A percentile compares a stretch with the other conserved stretches of the same genome.
phyloP scores from a whole-genome alignment of 2,888 invertebrate species.

The Deilephila porcellus region DNA sequence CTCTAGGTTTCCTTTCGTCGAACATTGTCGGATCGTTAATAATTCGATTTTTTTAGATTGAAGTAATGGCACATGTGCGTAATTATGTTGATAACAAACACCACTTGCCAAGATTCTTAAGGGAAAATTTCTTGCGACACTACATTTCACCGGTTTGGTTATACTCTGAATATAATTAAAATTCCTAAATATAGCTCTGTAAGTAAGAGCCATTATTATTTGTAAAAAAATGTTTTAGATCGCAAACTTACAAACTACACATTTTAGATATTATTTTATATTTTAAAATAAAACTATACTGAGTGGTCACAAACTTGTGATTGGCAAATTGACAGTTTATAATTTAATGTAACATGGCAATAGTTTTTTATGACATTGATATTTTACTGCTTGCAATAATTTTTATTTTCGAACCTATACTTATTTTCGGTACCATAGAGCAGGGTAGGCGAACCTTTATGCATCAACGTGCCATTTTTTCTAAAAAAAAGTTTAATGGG shows the following conservation, averaged over 20 bases:
- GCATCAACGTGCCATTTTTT: no score
- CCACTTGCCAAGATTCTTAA: constrained; percentile 60
- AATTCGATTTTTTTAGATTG: constrained; percentile 19
- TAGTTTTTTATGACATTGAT: neutral
- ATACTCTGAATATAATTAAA: constrained; percentile 57
- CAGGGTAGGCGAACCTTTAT: no score
- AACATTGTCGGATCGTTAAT: constrained; percentile 50
- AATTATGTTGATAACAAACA: constrained; percentile 55
- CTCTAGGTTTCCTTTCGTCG: constrained; percentile 47
- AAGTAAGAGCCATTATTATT: constrained; percentile 66
- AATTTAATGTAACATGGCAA: neutral
- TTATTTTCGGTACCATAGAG: no score
- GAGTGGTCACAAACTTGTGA: neutral
- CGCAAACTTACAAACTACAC: constrained; percentile 46
- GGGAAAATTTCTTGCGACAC: constrained; percentile 55
- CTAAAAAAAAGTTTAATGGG: no score
- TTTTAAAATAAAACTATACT: constrained; percentile 32
- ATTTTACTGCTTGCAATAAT: neutral
- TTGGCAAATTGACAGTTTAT: neutral
- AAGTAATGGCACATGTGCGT: constrained; percentile 40
- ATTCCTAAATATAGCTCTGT: constrained; percentile 64
- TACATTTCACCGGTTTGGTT: constrained; percentile 70
- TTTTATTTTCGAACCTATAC: no score
- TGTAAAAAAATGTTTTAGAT: constrained; percentile 32
- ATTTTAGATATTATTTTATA: constrained; percentile 41